A percentile compares a stretch with the other conserved stretches of the same genome.
Evolutionary conservation across 2,113 vertebrate species (phyloP).

Genomic region (Sinocyclocheilus anophthalmus): DNA sequence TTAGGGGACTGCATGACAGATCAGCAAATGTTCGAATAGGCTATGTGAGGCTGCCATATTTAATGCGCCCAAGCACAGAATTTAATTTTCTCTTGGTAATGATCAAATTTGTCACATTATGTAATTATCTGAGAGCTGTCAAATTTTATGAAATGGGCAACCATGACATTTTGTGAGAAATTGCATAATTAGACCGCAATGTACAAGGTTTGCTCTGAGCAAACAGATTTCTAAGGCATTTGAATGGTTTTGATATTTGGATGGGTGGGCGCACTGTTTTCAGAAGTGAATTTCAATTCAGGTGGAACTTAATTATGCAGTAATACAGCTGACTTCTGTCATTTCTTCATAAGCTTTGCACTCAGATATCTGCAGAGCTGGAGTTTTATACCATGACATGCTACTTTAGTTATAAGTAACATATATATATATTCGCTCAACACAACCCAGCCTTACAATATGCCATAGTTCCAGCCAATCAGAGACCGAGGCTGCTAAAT

Average conservation of each 20-base stretch:
- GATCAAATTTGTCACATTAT: conserved; percentile 57
- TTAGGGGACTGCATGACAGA: conserved; percentile 51
- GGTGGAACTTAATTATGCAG: conserved; percentile 32
- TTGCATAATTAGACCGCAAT: conserved; percentile 43
- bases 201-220: conserved; percentile 34
- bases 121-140: conserved; percentile 56
- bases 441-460: too few species aligned
- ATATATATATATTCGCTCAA: too few species aligned
- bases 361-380: background rate
- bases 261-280: background rate
- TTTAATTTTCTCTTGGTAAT: conserved; percentile 56
- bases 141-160: conserved; percentile 54
- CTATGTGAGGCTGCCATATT: conserved; percentile 43
- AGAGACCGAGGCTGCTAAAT: too few species aligned
- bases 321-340: background rate
- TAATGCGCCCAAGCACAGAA: conserved; percentile 49
- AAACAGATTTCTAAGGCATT: conserved; percentile 34
- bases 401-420: background rate
- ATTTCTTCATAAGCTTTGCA: background rate
- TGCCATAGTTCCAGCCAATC: too few species aligned
- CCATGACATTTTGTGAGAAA: conserved; percentile 52
- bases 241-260: conserved; percentile 18
- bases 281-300: conserved; percentile 1
- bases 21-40: conserved; percentile 44
- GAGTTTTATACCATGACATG: background rate